phyloP scores from a whole-genome alignment of 1,140 invertebrate species.

The Cyclina sinensis region DNA sequence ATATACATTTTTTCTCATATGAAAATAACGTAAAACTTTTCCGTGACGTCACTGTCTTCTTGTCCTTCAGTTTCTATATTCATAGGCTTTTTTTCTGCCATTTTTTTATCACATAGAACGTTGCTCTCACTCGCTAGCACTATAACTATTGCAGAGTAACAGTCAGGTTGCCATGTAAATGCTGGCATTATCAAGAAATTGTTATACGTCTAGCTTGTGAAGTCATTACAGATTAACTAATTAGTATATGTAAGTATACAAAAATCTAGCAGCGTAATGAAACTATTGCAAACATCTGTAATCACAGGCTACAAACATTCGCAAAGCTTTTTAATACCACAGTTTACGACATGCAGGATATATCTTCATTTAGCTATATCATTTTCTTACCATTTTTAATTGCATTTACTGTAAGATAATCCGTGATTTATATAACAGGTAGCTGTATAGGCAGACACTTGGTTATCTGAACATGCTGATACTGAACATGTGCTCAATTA shows the following conservation, averaged over 20 bases:
- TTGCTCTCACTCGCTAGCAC: too few species aligned
- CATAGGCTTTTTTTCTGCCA: too few species aligned
- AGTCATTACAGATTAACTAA: background rate
- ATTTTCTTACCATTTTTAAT: slow-evolving; percentile 20
- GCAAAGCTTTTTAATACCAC: background rate
- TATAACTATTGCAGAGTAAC: too few species aligned
- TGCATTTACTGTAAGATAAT: background rate
- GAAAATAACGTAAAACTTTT: too few species aligned
- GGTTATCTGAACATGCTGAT: background rate
- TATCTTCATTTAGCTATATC: background rate
- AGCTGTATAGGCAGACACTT: background rate
- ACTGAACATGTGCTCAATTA: background rate
- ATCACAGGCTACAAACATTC: background rate
- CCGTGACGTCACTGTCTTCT: too few species aligned
- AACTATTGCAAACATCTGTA: background rate
- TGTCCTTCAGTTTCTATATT: too few species aligned
- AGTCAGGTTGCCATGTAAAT: too few species aligned
- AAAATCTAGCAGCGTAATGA: background rate
- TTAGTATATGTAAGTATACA: background rate
- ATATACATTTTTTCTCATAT: too few species aligned
- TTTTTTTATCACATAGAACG: too few species aligned
- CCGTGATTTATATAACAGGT: slow-evolving; percentile 2
- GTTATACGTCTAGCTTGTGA: background rate
- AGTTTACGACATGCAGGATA: background rate
- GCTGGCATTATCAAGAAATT: too few species aligned